These are phyloP conservation scores for Nemoura dubitans DNA, from an alignment of 2,888 invertebrate genomes.

Conservation along the genomic window DNA sequence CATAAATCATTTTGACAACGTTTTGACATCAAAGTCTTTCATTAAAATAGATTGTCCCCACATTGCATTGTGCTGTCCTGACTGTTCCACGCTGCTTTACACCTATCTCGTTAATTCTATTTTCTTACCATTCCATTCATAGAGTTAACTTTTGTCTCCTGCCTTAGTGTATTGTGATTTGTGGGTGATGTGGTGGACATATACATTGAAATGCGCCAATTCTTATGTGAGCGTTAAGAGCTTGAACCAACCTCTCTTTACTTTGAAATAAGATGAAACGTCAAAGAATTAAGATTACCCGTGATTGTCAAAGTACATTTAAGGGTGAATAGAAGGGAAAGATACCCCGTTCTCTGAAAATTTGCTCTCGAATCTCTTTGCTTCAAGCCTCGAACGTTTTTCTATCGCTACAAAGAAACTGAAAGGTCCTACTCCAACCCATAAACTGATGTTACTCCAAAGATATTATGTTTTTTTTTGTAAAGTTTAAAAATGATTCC, in stretches of 20 bases:
- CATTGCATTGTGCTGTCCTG: not conserved
- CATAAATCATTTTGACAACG: not conserved
- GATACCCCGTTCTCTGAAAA: not conserved
- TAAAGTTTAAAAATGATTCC: not conserved
- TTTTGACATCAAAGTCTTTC: not conserved
- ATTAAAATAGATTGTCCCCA: not conserved
- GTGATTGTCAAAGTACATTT: constrained; percentile 1
- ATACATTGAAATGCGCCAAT: not conserved
- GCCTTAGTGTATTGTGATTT: not conserved
- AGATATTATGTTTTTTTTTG: not conserved
- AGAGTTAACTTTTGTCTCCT: not conserved
- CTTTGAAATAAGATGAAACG: not conserved
- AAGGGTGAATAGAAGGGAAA: not conserved
- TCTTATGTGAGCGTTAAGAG: not conserved
- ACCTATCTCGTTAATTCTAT: not conserved
- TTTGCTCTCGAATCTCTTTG: not conserved
- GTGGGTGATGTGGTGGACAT: not conserved
- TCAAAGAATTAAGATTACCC: not conserved
- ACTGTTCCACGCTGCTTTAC: not conserved
- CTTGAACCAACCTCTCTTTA: not conserved
- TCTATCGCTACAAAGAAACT: not conserved
- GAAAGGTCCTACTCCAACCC: not conserved
- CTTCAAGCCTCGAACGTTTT: not conserved
- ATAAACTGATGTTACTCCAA: not conserved
- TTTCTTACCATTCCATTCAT: constrained; percentile 4